These are phyloP conservation scores for Maniola hyperantus DNA, from an alignment of 2,888 invertebrate species.

Conservation along the genomic window DNA sequence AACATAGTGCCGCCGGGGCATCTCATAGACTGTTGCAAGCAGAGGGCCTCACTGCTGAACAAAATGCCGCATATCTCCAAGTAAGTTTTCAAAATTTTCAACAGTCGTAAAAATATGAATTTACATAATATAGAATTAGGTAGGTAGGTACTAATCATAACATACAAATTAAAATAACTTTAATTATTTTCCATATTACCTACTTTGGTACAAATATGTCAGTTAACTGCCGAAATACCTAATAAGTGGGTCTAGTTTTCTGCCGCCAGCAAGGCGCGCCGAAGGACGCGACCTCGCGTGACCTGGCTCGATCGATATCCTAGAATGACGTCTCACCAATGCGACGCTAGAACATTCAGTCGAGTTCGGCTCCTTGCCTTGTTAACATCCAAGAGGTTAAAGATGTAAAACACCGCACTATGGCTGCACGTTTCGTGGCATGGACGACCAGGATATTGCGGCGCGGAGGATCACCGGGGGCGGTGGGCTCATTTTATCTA, in stretches of 20 bases:
- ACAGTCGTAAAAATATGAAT: background rate
- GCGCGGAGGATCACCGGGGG: slow-evolving; percentile 76
- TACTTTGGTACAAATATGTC: background rate
- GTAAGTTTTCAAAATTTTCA: slow-evolving; percentile 67
- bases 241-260: slow-evolving; percentile 21
- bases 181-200: background rate
- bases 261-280: slow-evolving; percentile 74
- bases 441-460: slow-evolving; percentile 75
- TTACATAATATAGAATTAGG: too few species aligned
- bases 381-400: slow-evolving; percentile 55
- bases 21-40: slow-evolving; percentile 90
- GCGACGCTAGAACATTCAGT: slow-evolving; percentile 65
- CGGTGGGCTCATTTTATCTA: slow-evolving; percentile 78
- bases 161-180: too few species aligned
- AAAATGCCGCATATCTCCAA: slow-evolving; percentile 91
- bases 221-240: slow-evolving; percentile 19
- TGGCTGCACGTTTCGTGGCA: slow-evolving; percentile 69
- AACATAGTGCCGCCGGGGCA: slow-evolving; percentile 90
- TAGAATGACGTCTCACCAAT: slow-evolving; percentile 59
- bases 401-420: slow-evolving; percentile 46
- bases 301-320: slow-evolving; percentile 73
- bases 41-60: slow-evolving; percentile 93
- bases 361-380: slow-evolving; percentile 63
- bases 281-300: slow-evolving; percentile 81
- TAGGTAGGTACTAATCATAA: too few species aligned